phyloP scores from a whole-genome alignment of 2,888 invertebrate species.

The Osmoderma eremita region DNA sequence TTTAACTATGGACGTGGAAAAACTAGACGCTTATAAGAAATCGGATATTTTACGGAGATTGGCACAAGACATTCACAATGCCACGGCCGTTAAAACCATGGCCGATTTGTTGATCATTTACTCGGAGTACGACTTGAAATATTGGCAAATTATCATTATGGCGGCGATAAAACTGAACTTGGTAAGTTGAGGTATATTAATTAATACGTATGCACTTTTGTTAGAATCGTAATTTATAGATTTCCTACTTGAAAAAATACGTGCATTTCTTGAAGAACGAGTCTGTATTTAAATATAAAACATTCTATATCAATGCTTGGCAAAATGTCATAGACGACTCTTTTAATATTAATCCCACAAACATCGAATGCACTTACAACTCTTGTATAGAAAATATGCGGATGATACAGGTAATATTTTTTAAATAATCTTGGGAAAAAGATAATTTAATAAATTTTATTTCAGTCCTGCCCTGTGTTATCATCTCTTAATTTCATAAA shows the following conservation, averaged over 20 bases:
- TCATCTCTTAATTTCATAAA: constrained; percentile 53
- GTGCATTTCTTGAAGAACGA: constrained; percentile 52
- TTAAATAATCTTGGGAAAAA: constrained; percentile 15
- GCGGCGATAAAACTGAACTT: constrained; percentile 51
- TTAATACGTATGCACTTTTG: neutral
- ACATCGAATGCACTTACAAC: constrained; percentile 43
- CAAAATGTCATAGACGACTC: constrained; percentile 53
- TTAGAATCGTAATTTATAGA: constrained; percentile 47
- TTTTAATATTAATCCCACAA: constrained; percentile 45
- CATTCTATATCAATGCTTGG: constrained; percentile 57
- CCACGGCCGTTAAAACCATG: constrained; percentile 53
- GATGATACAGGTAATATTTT: constrained; percentile 53
- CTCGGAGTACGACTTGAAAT: constrained; percentile 50
- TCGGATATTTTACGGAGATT: constrained; percentile 54
- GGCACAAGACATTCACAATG: constrained; percentile 48
- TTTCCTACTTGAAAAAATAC: constrained; percentile 53
- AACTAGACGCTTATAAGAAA: constrained; percentile 52
- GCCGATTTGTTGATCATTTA: constrained; percentile 55
- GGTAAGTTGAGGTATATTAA: constrained; percentile 48
- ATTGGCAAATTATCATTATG: constrained; percentile 49
- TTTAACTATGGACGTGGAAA: constrained; percentile 50
- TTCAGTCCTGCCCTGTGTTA: constrained; percentile 57
- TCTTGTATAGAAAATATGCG: constrained; percentile 51
- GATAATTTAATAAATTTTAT: neutral
- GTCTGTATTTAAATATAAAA: constrained; percentile 48